Base-by-base conservation (phyloP, 2,888 invertebrate species). In the Agrochola lota region DNA sequence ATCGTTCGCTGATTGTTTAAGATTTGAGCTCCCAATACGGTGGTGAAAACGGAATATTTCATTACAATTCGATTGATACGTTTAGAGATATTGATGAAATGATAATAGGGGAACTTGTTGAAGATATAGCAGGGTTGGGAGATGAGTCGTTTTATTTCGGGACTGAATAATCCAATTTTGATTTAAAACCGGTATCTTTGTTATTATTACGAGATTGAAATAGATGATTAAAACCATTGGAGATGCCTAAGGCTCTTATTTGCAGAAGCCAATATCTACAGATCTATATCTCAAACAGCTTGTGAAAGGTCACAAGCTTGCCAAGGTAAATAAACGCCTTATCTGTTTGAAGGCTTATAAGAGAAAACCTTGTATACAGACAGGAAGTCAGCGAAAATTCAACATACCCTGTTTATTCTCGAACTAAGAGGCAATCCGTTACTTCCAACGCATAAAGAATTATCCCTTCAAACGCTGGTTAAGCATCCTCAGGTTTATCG, bases 401-500 rank as follows among this genome's bases (percentile, higher is more conserved):
- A 46, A 30, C 66, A 26, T 73, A 11, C 20, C 26, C 30, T 67
- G 40, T 80, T 75, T 76, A 74, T 66, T 43, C 20, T 62, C 23
- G 15, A 70, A 49, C 30, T 64, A 67, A 77, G 71, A 70, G 66
- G 82, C 78, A 84, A 84, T 84, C 74, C 55, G 81, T 73, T 85
- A 77, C 71, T 71, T 74, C 57, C 55, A 77, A 62, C 63, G 81
- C 78, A 77, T 76, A 76, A 84, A 78, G 78, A 78, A 82, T 85
- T 73, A 84, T 84, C 85, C 71, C 82, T 67, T 82, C 80, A 86
- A 85, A 83, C 76, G 77, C 23, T 71, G 68, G 71, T 8, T 71
- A 83, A 85, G 84, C 30, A 74, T 84, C 69, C 86, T 86, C 76
- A 82, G 80, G 75, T 79, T 86, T 85, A 85, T 87, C 88, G 81